Percentiles rank a stretch among this genome's conserved stretches.
Conservation (phyloP, 2,797 vertebrate genomes). For the Menidia menidia region DNA sequence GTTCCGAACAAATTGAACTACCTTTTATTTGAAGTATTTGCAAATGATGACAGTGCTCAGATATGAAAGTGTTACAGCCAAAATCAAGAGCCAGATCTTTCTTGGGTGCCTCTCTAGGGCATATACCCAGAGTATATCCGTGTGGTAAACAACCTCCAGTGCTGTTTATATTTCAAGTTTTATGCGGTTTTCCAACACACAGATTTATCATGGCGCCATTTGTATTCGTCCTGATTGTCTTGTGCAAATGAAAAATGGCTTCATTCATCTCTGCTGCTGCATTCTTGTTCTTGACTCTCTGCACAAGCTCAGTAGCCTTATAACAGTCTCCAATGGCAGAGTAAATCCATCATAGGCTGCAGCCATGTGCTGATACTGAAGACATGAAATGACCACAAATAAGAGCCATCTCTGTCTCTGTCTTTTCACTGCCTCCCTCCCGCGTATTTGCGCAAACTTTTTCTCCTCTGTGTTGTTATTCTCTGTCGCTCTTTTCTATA, state of each 20-base stretch:
- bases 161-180: constrained; percentile 17
- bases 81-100: constrained; percentile 11
- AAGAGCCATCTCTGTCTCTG: constrained; percentile 5
- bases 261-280: constrained; percentile 43
- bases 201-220: constrained; percentile 40
- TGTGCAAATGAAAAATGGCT: constrained; percentile 60
- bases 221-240: constrained; percentile 44
- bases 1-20: neutral
- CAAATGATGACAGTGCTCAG: neutral
- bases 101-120: neutral
- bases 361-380: constrained; percentile 9
- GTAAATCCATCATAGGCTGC: constrained; percentile 13
- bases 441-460: constrained; percentile 29
- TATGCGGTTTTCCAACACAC: constrained; percentile 39
- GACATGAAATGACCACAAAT: constrained; percentile 42
- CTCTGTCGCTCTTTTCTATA: constrained; percentile 18
- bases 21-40: neutral
- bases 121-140: neutral
- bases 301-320: constrained; percentile 45
- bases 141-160: constrained; percentile 8
- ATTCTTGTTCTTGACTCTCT: constrained; percentile 26
- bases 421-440: constrained; percentile 32
- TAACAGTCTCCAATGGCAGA: constrained; percentile 48
- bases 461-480: constrained; percentile 40
- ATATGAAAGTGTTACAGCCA: neutral